Evolutionary conservation across 2,113 vertebrate genomes (phyloP), one percentile per base, ranked within the genome.

Genomic region (Ctenomys sociabilis): DNA sequence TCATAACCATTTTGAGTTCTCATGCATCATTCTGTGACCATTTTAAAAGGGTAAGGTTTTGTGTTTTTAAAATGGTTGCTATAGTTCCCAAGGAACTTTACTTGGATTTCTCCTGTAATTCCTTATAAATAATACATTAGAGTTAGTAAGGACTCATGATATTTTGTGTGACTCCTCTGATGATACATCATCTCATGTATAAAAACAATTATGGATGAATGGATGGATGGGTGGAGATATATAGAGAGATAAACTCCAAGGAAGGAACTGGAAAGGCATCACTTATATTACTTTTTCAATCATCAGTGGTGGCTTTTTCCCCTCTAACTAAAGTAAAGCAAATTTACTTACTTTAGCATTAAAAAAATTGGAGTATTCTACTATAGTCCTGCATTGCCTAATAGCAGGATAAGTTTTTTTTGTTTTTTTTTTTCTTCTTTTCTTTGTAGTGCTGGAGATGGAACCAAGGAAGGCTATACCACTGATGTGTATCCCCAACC

Each of bases 331-430:
- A 70, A 70, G 68, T 43, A 17, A 80, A 52, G 21, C 8, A 9
- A 68, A 77, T 86, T 87, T 83, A 68, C 66, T 84, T 96, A 80
- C 61, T 95, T 90, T 87, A 93, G 30, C 40, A 8, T 77, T 77
- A 82, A n/a, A 91, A 94, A 94, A 83, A 86, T 85, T 19, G 17
- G 7, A 89, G 1, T 86, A 82, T 49, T 94, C 32, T 92, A 37
- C 68, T 77, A 11, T 52, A 8, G 32, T 68, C 11, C 3, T 75
- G 32, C 13, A 7, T 81, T 64, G 24, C 8, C 45, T 63, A 92
- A 19, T 22, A 30, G 28, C 73, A 11, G 5, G 0, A 37, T 72
- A n/a, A 32, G 21, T 43, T 30, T 22, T 45, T 12, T 52, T 52
- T 52, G 1, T 52, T 52, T 52, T 12, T 52, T 35, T 83, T 19